Evolutionary conservation across 2,113 vertebrate genomes (phyloP), one percentile per base, ranked within the genome.

Genomic region (Megalops atlanticus): DNA sequence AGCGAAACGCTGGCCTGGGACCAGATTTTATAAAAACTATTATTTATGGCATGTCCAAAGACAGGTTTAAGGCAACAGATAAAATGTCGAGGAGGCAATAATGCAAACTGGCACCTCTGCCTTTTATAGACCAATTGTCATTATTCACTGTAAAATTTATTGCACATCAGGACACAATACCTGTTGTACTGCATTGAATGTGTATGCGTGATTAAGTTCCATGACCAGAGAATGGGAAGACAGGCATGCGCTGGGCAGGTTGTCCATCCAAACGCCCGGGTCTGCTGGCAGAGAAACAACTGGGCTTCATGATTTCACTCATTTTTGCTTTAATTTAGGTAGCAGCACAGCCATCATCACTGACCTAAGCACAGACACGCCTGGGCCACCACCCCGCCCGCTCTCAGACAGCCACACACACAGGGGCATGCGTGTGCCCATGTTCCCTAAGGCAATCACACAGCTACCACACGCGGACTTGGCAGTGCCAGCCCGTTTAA

Each of bases 301-400:
- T n/a, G 43, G 45, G 41, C 4, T 6, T 38, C 15, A n/a, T 38
- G 4, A 76, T 88, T 89, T 82, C 82, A 86, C 72, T 86, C 78
- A 64, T 84, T 89, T 82, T 83, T 83, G 69, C 27, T 90, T 92
- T 92, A 90, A 92, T 93, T 93, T 83, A 89, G 87, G 87, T 92
- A 92, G 90, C 88, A 90, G 90, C 89, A 87, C 84, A 77, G 88
- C 85, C 84, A 54, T 89, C 88, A 89, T 78, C 83, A 79, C 82
- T 85, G 85, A 86, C 86, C 82, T 87, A 86, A 79, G 80, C 86
- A 75, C 74, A 82, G 81, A n/a, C n/a, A n/a, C n/a, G n/a, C n/a
- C n/a, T n/a, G n/a, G n/a, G n/a, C n/a, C n/a, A n/a, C n/a, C n/a
- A n/a, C n/a, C n/a, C n/a, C 31, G 52, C 82, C 38, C 78, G 76